Percentiles rank a stretch among this genome's conserved stretches.
Conservation (phyloP, 2,797 vertebrate genomes). For the Girardinus metallicus region DNA sequence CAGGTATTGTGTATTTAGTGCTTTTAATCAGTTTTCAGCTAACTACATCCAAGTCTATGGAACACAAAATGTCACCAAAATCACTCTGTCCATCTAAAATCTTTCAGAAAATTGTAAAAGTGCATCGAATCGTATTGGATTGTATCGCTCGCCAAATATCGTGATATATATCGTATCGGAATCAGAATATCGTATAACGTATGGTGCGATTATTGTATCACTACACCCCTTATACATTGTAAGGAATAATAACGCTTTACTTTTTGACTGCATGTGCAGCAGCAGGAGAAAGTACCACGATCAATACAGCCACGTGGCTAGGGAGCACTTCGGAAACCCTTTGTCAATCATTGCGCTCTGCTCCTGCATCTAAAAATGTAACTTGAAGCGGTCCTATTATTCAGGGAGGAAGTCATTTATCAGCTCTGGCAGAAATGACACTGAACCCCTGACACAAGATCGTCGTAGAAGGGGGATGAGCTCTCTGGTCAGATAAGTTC, state of each 20-base stretch:
- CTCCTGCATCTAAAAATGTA: background rate
- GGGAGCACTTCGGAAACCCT: background rate
- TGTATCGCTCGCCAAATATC: too few relatives aligned
- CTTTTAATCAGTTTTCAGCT: too few relatives aligned
- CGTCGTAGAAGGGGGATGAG: background rate
- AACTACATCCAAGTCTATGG: too few relatives aligned
- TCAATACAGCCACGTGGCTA: background rate
- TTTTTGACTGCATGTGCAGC: background rate
- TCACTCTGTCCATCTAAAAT: too few relatives aligned
- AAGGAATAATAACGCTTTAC: background rate
- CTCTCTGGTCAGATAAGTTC: background rate
- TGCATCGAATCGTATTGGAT: too few relatives aligned
- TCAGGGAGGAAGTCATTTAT: conserved; percentile 3
- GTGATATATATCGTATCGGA: too few relatives aligned
- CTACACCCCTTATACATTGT: too few relatives aligned
- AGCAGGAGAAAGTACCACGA: background rate
- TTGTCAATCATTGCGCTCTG: background rate
- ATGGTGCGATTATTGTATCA: too few relatives aligned
- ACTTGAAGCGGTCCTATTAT: background rate
- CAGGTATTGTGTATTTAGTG: too few relatives aligned
- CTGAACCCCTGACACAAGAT: conserved; percentile 4
- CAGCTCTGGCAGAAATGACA: conserved; percentile 6
- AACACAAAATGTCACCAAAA: too few relatives aligned
- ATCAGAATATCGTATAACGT: too few relatives aligned
- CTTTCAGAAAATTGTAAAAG: too few relatives aligned